phyloP scores from a whole-genome alignment of 2,797 vertebrate genomes.

The Thaleichthys pacificus region DNA sequence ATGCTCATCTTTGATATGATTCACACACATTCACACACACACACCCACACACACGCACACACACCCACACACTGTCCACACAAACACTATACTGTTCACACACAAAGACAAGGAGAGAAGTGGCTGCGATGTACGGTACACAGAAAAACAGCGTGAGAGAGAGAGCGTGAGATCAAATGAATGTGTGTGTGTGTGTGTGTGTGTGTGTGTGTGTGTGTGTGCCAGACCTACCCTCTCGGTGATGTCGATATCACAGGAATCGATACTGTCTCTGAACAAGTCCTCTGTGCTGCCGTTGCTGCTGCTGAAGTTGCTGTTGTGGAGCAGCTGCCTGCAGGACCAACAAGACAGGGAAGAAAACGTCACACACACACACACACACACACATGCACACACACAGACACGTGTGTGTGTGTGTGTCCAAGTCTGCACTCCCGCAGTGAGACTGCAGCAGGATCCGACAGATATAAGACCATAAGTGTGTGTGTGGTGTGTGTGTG shows the following conservation, averaged over 20 bases:
- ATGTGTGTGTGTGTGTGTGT: too few species aligned
- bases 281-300: slow-evolving; percentile 96
- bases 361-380: slow-evolving; percentile 27
- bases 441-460: slow-evolving; percentile 8
- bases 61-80: too few species aligned
- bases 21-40: too few species aligned
- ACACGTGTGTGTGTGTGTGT: background rate
- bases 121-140: background rate
- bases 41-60: too few species aligned
- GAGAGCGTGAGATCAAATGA: background rate
- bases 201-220: too few species aligned
- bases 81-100: too few species aligned
- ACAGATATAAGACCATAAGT: background rate
- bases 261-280: slow-evolving; percentile 93
- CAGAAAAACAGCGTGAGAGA: background rate
- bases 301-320: slow-evolving; percentile 97
- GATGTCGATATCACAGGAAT: slow-evolving; percentile 94
- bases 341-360: slow-evolving; percentile 27
- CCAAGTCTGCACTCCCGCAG: background rate
- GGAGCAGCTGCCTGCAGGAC: slow-evolving; percentile 87
- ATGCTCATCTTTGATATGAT: too few species aligned
- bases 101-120: background rate
- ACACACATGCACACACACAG: too few species aligned
- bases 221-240: slow-evolving; percentile 85
- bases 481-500: too few species aligned